Conservation (phyloP, 2,888 invertebrate genomes). For the Hyposoter didymator region DNA sequence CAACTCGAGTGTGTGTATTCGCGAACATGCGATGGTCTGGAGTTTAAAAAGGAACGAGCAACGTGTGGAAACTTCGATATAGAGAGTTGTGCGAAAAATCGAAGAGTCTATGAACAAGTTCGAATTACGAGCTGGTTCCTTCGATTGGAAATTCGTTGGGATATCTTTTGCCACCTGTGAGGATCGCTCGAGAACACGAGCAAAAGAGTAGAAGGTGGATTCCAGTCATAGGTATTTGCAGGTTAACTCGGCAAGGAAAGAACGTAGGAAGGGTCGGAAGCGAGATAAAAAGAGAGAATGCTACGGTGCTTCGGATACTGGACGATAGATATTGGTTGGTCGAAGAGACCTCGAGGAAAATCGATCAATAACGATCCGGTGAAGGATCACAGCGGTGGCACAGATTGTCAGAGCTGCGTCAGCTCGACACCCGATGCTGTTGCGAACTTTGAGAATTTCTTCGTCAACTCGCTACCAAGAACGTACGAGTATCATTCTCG, state of each 20-base stretch:
- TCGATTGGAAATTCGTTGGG: constrained; percentile 47
- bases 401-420: constrained; percentile 45
- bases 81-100: neutral
- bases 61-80: neutral
- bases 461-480: constrained; percentile 36
- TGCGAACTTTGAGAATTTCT: constrained; percentile 28
- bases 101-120: constrained; percentile 17
- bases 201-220: neutral
- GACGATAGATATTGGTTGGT: constrained; percentile 59
- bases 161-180: constrained; percentile 27
- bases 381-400: constrained; percentile 44
- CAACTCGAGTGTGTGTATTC: neutral
- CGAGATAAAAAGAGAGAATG: constrained; percentile 47
- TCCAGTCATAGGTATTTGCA: constrained; percentile 26
- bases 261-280: constrained; percentile 19
- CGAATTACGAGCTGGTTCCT: constrained; percentile 41
- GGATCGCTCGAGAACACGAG: constrained; percentile 24
- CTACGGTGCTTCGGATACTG: constrained; percentile 46
- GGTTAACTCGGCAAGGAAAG: constrained; percentile 23
- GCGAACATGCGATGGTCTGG: neutral
- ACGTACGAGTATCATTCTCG: constrained; percentile 50
- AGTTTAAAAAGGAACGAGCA: constrained; percentile 4
- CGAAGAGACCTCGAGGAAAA: constrained; percentile 50
- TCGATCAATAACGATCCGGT: constrained; percentile 59
- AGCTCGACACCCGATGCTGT: constrained; percentile 29